These are phyloP conservation scores for Molorchus minor DNA, from an alignment of 2,888 invertebrate species.

Conservation along the genomic window DNA sequence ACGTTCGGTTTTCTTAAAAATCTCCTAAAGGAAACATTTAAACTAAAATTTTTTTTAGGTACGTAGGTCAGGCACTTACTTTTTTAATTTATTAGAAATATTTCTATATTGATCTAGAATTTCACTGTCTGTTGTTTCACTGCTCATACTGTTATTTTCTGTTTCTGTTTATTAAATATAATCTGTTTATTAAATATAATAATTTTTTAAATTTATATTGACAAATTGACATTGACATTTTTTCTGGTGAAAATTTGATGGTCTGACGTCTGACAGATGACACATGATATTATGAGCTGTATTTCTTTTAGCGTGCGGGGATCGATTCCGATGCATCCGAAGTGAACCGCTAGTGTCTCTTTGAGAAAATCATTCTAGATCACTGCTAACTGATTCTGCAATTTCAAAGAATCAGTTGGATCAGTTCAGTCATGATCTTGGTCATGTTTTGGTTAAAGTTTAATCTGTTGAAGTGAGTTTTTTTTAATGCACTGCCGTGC, in stretches of 20 bases:
- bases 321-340: too few species aligned
- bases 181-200: not conserved
- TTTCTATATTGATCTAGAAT: conserved; percentile 76
- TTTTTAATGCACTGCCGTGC: too few species aligned
- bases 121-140: conserved; percentile 64
- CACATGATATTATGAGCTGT: too few species aligned
- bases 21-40: conserved; percentile 65
- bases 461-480: too few species aligned
- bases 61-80: conserved; percentile 63
- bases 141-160: conserved; percentile 40
- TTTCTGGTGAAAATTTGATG: not conserved
- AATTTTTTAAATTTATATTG: not conserved
- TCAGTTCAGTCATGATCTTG: too few species aligned
- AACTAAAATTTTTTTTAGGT: not conserved
- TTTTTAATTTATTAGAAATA: conserved; percentile 79
- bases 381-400: too few species aligned
- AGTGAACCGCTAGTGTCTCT: too few species aligned
- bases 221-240: not conserved
- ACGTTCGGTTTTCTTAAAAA: conserved; percentile 81
- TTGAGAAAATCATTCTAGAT: too few species aligned
- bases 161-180: not conserved
- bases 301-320: too few species aligned
- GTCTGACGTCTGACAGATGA: too few species aligned
- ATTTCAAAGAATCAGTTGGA: too few species aligned
- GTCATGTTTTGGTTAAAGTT: too few species aligned